phyloP scores from a whole-genome alignment of 1,140 invertebrate species.

The Leptinotarsa undecemlineata region DNA sequence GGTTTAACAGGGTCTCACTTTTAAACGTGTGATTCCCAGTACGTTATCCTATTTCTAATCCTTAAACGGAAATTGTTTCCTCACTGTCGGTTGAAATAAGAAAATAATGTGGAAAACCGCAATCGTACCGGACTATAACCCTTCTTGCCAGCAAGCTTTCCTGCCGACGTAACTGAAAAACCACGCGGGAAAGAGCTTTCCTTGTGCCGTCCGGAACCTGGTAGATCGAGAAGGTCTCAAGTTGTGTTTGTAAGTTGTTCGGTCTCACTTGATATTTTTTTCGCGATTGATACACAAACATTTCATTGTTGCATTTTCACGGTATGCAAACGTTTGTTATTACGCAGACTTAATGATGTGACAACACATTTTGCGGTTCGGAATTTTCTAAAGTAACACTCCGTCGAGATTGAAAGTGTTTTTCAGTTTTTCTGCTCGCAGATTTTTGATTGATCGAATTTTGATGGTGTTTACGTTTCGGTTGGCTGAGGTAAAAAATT shows the following conservation, averaged over 20 bases:
- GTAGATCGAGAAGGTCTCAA: background rate
- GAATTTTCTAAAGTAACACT: background rate
- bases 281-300: background rate
- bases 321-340: background rate
- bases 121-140: conserved; percentile 1
- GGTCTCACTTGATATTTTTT: conserved; percentile 1
- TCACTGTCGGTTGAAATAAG: too few relatives aligned
- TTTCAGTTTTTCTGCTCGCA: background rate
- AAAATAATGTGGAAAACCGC: too few relatives aligned
- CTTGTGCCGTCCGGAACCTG: conserved; percentile 3
- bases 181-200: background rate
- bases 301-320: background rate
- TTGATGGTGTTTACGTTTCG: background rate
- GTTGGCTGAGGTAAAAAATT: background rate
- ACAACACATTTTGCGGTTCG: background rate
- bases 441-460: background rate
- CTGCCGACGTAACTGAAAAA: conserved; percentile 1
- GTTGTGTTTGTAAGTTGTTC: conserved; percentile 6
- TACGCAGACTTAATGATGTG: background rate
- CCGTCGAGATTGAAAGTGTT: background rate
- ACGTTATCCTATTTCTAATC: too few relatives aligned
- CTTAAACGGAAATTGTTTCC: too few relatives aligned
- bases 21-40: too few relatives aligned
- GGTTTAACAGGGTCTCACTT: too few relatives aligned
- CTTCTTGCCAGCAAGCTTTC: background rate